Evolutionary conservation across 1,140 invertebrate species (phyloP), one percentile per base, ranked within the genome.

Genomic region (Antheraea mylitta): DNA sequence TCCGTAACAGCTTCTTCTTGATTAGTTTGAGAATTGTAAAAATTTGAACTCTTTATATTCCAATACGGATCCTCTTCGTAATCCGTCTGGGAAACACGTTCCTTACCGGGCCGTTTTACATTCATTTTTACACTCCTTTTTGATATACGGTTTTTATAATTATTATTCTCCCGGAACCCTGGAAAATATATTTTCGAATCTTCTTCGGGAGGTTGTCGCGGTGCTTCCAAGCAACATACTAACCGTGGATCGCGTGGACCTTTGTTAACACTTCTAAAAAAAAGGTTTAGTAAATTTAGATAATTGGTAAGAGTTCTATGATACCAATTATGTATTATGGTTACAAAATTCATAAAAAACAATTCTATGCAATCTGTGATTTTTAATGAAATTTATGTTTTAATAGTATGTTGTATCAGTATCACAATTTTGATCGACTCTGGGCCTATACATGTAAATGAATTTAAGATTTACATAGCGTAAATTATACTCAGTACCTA

Each of bases 11-110:
- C 79, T 36, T 78, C 71, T 58, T 69, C 58, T 69, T 16, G 73
- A 53, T 18, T 70, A 70, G 48, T 66, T 69, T 66, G 22, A 70
- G 22, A 30, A 58, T 77, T 81, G 10, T 68, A 77, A 73, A 65
- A 79, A 72, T 72, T 82, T 80, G 8, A 62, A 68, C 80, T 85
- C 78, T 88, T 90, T 36, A 91, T 79, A 70, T 92, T 91, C 80
- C 78, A 85, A 68, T 90, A 90, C 16, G 89, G 89, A 67, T 92
- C 89, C 7, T 73, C 69, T 38, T 83, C 79, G n/a, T 89, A 79
- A 30, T 86, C 79, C 16, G 80, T 68, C 75, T 75, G 73, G 76
- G 76, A 18, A 60, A 77, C 61, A 64, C 38, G 38, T 66, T 30
- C 69, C 79, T 67, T 70, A 60, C 68, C 75, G 72, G 7, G 87